phyloP scores from a whole-genome alignment of 2,797 vertebrate species.

The Smutsia gigantea region DNA sequence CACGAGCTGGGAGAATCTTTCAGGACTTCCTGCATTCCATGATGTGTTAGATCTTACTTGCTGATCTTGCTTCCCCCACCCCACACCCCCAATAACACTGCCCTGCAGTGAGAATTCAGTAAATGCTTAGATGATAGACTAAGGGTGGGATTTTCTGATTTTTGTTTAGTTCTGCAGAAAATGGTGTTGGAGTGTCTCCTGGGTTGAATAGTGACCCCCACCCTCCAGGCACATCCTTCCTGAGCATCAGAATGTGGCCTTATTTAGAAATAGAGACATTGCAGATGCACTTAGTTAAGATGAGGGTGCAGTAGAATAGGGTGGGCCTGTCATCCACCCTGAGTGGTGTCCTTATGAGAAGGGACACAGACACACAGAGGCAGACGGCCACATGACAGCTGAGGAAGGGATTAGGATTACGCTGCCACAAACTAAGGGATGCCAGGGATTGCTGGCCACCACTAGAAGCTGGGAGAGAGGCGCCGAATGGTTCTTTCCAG shows the following conservation, averaged over 20 bases:
- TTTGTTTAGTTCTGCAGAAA: conserved; percentile 6
- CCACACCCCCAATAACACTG: not conserved
- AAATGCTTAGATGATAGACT: not conserved
- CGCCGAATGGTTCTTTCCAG: not conserved
- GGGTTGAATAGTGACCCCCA: not conserved
- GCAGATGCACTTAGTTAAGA: not conserved
- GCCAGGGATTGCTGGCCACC: not conserved
- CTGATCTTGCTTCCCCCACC: no score
- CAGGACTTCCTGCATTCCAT: not conserved
- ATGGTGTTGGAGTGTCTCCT: not conserved
- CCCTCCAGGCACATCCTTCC: not conserved
- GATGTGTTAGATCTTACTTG: not conserved
- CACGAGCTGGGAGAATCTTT: not conserved
- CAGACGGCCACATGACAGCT: not conserved
- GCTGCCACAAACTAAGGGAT: not conserved
- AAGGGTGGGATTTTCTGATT: not conserved
- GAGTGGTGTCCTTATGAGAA: not conserved
- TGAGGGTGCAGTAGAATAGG: not conserved
- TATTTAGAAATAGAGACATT: not conserved
- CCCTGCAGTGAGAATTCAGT: not conserved
- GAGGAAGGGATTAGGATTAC: not conserved
- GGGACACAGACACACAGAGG: not conserved
- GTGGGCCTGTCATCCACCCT: not conserved
- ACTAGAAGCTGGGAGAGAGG: not conserved
- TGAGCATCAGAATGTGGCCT: not conserved